Conservation (phyloP, 2,888 invertebrate species). For the Drosophila meridionalis region DNA sequence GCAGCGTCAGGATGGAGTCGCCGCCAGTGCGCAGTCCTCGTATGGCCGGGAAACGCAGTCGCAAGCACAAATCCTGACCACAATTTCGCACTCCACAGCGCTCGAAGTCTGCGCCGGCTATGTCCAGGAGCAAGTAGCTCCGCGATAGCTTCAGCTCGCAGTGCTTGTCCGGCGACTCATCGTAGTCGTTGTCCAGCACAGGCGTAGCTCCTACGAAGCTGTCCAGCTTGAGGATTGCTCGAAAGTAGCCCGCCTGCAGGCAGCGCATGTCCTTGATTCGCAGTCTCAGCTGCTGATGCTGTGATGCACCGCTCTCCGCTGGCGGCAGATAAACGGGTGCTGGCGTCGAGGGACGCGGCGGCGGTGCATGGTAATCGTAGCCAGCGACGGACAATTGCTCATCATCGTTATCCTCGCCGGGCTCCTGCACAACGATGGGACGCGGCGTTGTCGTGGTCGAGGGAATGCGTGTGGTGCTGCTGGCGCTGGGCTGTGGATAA, state of each 20-base stretch:
- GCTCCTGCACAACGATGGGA: slow-evolving; percentile 78
- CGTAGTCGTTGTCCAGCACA: slow-evolving; percentile 84
- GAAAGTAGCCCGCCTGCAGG: slow-evolving; percentile 82
- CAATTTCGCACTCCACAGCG: slow-evolving; percentile 86
- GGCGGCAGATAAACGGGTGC: slow-evolving; percentile 73
- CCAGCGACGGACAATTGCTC: slow-evolving; percentile 50
- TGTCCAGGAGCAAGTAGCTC: slow-evolving; percentile 84
- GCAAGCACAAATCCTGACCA: slow-evolving; percentile 86
- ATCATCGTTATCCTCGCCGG: slow-evolving; percentile 50
- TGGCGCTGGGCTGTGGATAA: slow-evolving; percentile 62
- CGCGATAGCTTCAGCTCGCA: slow-evolving; percentile 81
- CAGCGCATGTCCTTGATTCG: slow-evolving; percentile 84
- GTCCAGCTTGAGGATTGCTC: slow-evolving; percentile 84
- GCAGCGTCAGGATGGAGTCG: slow-evolving; percentile 86
- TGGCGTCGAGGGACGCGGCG: slow-evolving; percentile 64
- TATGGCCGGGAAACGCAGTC: slow-evolving; percentile 86
- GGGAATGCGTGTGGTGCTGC: slow-evolving; percentile 42
- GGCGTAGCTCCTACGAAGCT: slow-evolving; percentile 82
- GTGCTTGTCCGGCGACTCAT: slow-evolving; percentile 70
- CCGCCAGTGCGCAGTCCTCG: slow-evolving; percentile 86
- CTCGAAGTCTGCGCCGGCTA: slow-evolving; percentile 85
- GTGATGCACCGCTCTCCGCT: slow-evolving; percentile 11
- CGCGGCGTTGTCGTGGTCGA: slow-evolving; percentile 41
- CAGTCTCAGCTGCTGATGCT: slow-evolving; percentile 72
- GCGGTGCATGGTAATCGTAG: slow-evolving; percentile 77